Evolutionary conservation across 2,797 vertebrate species (phyloP), one percentile per base, ranked within the genome.

Genomic region (Mycteria americana): DNA sequence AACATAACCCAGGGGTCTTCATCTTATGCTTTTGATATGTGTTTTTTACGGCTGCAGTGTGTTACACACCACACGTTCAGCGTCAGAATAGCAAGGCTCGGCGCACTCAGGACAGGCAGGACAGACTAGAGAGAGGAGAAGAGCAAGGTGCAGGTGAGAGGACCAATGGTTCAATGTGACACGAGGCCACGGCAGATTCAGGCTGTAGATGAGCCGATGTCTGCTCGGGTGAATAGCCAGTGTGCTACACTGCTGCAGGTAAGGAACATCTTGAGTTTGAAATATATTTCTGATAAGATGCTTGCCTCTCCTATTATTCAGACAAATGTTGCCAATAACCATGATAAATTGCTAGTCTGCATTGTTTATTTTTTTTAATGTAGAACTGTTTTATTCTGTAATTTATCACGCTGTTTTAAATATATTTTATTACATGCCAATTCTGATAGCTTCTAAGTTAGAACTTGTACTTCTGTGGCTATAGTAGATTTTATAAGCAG

Each of bases 171-270:
- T 80, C 16, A 31, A 2, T 64, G 13, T 83, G n/a, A 25, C 14
- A 48, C 45, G 41, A 45, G 13, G 33, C 24, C 21, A 28, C 0
- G 0, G 27, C 51, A 23, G 39, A 37, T 48, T 70, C n/a, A n/a
- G 41, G 77, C 46, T 2, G 1, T 24, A 35, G 53, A 15, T 18
- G 7, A 82, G 13, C 41, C 2, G 2, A 1, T 39, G 14, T 54
- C 15, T 1, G 0, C 24, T 15, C 2, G 5, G 6, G 12, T 67
- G 24, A 56, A 39, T 6, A 62, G 12, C 21, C 33, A 45, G 9
- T 16, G 19, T 35, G 63, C 51, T 64, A 14, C 11, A 5, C 16
- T 53, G 41, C 64, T n/a, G 31, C 41, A 45, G 28, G 21, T 28
- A 50, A 54, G 46, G 33, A 67, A 13, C 10, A 7, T 24, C 45